Base-by-base conservation (phyloP, 2,113 vertebrate genomes). In the Oncorhynchus gorbuscha region DNA sequence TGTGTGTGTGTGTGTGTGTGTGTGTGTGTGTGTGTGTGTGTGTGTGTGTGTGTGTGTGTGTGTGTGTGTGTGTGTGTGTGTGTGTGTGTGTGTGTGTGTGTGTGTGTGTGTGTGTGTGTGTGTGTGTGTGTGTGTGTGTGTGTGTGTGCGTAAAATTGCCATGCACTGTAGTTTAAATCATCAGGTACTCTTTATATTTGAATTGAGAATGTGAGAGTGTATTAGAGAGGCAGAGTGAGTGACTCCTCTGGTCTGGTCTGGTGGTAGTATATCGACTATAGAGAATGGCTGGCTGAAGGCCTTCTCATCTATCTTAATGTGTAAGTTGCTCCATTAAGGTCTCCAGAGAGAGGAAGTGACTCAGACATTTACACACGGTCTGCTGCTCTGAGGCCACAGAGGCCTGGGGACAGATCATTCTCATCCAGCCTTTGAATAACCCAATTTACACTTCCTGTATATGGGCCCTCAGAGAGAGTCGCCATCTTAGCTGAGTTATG, bases 331-430 rank as follows among this genome's bases (percentile, higher is more conserved):
- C 24, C 71, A 70, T 74, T n/a, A 61, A 48, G 35, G 48, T 32
- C 30, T 74, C 58, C 30, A 68, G 72, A 32, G 77, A 69, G 4
- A 49, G 65, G 8, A 62, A 74, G 66, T 62, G 72, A 62, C 26
- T 74, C 49, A 20, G 9, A n/a, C 58, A 55, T 69, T 79, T 69
- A 79, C 66, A 79, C 45, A 72, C 22, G 8, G 51, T 18, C 59
- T 62, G 62, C 35, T 7, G 71, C 62, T 45, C 48, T 26, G 28
- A 49, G 49, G 65, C 30, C 67, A 39, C 20, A 22, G 72, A 11
- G 59, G 20, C 59, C n/a, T 22, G 18, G 59, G 59, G 59, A 62
- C 6, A 24, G 5, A 62, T 62, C 13, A 62, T 62, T 62, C 59
- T 22, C n/a, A 22, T 62, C 20, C 59, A 62, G 59, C 7, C 59